Conservation (phyloP, 2,888 invertebrate species). For the Belgica antarctica region DNA sequence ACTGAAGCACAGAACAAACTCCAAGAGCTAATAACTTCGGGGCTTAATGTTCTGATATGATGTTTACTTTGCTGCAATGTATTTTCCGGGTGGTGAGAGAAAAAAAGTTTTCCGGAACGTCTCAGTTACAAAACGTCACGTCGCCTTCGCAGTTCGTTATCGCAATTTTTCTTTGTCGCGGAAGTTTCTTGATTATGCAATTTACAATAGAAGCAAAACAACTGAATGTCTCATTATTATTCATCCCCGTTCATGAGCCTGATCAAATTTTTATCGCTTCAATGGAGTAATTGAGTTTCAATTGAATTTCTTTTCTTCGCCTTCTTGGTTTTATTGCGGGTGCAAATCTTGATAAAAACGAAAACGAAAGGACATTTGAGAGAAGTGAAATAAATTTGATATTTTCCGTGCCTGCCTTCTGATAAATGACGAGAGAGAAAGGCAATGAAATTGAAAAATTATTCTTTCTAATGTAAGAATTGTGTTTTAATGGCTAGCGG, state of each 20-base stretch:
- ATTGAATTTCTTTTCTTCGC: background rate
- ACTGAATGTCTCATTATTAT: background rate
- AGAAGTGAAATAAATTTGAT: background rate
- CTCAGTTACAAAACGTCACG: background rate
- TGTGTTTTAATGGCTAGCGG: background rate
- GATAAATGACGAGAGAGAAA: background rate
- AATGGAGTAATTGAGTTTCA: conserved; percentile 24
- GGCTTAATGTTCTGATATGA: background rate
- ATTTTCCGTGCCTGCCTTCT: background rate
- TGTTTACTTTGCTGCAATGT: background rate
- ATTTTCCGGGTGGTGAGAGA: background rate
- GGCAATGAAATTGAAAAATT: conserved; percentile 26
- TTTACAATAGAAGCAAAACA: conserved; percentile 13
- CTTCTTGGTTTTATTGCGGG: background rate
- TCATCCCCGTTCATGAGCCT: conserved; percentile 14
- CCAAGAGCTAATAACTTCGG: conserved; percentile 16
- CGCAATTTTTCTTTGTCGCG: conserved; percentile 1
- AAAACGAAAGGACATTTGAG: background rate
- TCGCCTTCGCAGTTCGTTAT: conserved; percentile 7
- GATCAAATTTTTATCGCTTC: conserved; percentile 30
- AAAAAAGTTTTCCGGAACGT: background rate
- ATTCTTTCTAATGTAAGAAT: conserved; percentile 16
- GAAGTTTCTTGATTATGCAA: conserved; percentile 10
- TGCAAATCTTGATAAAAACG: conserved; percentile 11
- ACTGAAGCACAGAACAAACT: background rate